Conservation (phyloP, 2,113 vertebrate genomes). For the Asarcornis scutulata region DNA sequence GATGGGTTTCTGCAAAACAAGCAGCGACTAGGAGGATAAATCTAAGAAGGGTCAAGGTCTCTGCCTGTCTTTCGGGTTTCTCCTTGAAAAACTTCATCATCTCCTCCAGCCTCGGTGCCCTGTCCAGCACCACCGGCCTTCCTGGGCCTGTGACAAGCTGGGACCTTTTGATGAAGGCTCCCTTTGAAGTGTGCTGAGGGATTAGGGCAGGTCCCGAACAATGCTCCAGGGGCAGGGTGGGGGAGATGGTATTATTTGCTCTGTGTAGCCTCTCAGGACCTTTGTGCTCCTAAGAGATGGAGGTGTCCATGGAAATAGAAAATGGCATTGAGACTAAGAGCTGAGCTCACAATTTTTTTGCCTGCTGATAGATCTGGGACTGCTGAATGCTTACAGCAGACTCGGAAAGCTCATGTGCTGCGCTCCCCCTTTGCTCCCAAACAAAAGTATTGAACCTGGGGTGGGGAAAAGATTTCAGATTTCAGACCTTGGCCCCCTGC, state of each 20-base stretch:
- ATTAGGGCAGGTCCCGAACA: background rate
- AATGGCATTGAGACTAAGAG: background rate
- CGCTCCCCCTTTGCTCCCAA: background rate
- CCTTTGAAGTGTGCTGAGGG: accelerated
- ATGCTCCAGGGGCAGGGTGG: background rate
- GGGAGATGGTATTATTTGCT: background rate
- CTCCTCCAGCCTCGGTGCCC: accelerated
- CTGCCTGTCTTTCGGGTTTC: background rate
- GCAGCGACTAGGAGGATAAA: background rate
- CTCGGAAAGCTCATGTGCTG: background rate
- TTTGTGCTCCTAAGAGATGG: background rate
- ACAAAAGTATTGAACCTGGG: background rate
- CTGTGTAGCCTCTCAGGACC: background rate
- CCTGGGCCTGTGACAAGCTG: background rate
- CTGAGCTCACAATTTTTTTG: background rate
- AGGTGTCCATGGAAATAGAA: background rate
- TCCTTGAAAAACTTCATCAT: background rate
- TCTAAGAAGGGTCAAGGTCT: background rate
- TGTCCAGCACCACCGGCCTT: accelerated
- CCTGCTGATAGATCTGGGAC: background rate
- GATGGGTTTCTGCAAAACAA: slow-evolving; percentile 12
- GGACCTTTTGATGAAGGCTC: background rate
- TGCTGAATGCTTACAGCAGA: background rate
- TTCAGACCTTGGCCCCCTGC: background rate
- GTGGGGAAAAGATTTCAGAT: background rate